A percentile compares a stretch with the other conserved stretches of the same genome.
Conservation (phyloP, 2,888 invertebrate species). For the Pachydiplax longipennis region DNA sequence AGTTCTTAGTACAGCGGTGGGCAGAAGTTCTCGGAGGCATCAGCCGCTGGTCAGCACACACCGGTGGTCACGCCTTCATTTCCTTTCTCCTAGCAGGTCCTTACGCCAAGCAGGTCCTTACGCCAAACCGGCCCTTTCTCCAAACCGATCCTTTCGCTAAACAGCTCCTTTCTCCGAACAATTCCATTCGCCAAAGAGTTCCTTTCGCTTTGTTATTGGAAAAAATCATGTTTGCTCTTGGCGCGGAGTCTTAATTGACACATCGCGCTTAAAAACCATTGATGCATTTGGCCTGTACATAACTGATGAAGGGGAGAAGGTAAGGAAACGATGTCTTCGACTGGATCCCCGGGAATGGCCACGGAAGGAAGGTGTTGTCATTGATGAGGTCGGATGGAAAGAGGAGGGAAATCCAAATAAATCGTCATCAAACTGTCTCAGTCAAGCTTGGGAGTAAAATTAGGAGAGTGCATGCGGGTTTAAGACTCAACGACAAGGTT, state of each 20-base stretch:
- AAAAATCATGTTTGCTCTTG: constrained; percentile 37
- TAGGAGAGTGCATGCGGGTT: not conserved
- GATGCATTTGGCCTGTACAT: constrained; percentile 36
- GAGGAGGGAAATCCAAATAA: too few relatives aligned
- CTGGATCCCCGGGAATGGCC: not conserved
- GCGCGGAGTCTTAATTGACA: not conserved
- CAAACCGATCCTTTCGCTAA: not conserved
- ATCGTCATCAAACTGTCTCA: too few relatives aligned
- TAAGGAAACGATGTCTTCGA: not conserved
- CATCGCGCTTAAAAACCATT: not conserved
- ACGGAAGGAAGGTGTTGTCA: too few relatives aligned
- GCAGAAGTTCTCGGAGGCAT: too few relatives aligned
- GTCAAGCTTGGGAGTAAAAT: too few relatives aligned
- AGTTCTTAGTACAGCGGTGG: too few relatives aligned
- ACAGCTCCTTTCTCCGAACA: not conserved
- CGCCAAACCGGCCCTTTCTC: not conserved
- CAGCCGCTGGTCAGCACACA: too few relatives aligned
- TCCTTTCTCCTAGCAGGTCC: not conserved
- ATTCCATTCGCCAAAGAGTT: not conserved
- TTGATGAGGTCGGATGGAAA: too few relatives aligned
- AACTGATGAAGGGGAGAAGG: not conserved
- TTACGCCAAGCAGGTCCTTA: not conserved
- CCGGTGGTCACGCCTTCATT: not conserved
- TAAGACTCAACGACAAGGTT: too few relatives aligned
- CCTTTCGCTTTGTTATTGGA: not conserved